Conservation (phyloP, 2,797 vertebrate genomes). For the Sebastes flavidus region DNA sequence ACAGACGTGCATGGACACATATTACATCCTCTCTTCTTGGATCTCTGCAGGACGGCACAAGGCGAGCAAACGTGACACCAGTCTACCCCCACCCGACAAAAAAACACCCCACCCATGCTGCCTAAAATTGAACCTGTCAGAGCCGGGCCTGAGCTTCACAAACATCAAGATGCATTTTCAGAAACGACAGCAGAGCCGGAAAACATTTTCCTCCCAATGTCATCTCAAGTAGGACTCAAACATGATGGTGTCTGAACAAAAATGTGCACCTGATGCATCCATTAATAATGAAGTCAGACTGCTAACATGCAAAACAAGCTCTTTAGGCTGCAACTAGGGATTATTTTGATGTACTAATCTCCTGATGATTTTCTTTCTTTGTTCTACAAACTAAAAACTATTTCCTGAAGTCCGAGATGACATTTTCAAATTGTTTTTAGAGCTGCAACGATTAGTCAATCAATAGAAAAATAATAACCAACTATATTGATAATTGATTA, state of each 20-base stretch:
- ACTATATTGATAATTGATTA: too few relatives aligned
- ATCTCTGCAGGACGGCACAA: slow-evolving; percentile 28
- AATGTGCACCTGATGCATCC: background rate
- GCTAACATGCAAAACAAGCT: background rate
- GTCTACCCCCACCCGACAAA: background rate
- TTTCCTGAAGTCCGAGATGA: background rate
- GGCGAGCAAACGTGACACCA: slow-evolving; percentile 50
- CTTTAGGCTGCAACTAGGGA: background rate
- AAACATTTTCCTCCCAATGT: background rate
- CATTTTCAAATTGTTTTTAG: background rate
- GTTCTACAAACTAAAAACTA: too few relatives aligned
- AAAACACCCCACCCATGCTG: background rate
- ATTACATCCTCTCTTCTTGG: background rate
- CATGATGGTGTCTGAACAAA: background rate
- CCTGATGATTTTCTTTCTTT: background rate
- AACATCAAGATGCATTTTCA: background rate
- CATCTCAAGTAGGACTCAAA: background rate
- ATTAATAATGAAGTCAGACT: background rate
- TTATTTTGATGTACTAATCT: background rate
- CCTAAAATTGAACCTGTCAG: background rate
- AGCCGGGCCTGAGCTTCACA: background rate
- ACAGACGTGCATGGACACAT: slow-evolving; percentile 29
- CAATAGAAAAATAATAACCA: fast-evolving
- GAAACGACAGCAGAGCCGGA: background rate
- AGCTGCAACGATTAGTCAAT: too few relatives aligned